Base-by-base conservation (phyloP, 2,797 vertebrate species). In the Hydrolagus colliei region DNA sequence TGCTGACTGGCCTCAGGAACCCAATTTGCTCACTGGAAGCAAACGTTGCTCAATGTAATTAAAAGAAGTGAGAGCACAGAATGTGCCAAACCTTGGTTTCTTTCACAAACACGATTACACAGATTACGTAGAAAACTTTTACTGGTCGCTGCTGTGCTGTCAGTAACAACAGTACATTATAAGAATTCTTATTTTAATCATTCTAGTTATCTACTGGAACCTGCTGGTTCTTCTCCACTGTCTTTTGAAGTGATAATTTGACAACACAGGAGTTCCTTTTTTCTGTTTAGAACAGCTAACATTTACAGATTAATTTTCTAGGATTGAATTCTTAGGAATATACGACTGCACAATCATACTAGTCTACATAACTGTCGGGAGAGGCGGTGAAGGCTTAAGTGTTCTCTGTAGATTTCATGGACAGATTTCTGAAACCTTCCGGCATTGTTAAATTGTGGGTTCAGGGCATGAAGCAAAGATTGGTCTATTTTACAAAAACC, bases 51-150 rank as follows among this genome's bases (percentile, higher is more conserved):
- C 89, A 90, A 89, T 90, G 87, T 91, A 92, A 93, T 93, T 91
- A 93, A 91, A 89, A 88, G 77, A 89, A 89, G 27, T 63, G 68
- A 92, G 90, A 87, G 87, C 67, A 89, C 91, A 91, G 85, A 89
- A 80, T 88, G 88, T 88, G 89, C 88, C 90, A 92, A 88, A 87
- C 88, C 89, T 87, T 2, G 35, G 90, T 91, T 89, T 92, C 86
- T 90, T 86, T 87, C 87, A 88, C 87, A 89, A 90, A 87, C 52
- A 1, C 90, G 89, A 90, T 89, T 89, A 92, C 89, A 86, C 89
- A 93, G 89, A 89, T 90, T 91, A 91, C 89, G 88, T 89, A 90
- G 92, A 94, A 91, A 89, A 90, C 91, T 91, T 89, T 94, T 93
- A 91, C 86, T 89, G 74, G 88, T 89, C 92, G 88, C 87, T 91